Base-by-base conservation (phyloP, 23 tunicate species). In the Styela clava region DNA sequence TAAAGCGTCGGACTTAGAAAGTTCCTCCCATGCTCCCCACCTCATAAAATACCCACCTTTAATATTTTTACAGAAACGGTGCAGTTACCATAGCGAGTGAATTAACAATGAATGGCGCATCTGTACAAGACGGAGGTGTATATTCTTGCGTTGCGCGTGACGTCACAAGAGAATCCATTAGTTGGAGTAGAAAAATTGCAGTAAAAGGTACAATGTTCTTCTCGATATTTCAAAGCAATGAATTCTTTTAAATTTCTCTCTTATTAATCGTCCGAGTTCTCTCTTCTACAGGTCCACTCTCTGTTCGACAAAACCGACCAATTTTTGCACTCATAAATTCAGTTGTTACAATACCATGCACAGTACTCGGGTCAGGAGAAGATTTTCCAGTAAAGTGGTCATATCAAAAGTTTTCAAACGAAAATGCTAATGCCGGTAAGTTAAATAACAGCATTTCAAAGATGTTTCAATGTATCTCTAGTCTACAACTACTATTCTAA, bases 331-430 rank as follows among this genome's bases (percentile, higher is more conserved):
- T 76, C 7, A 26, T 76, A 0, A 0, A 76, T 29, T 76, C 81
- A n/a, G 65, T 76, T 20, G 81, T 76, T 51, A 76, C 27, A 52
- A 76, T 76, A 44, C 81, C 81, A 64, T 76, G 81, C 26, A 76
- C 81, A 33, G 81, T 76, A 16, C 64, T 76, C 16, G 81, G 81
- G 9, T 33, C 65, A 0, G 81, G 37, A 22, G 31, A 0, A 9
- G 81, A 76, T 18, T 52, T 35, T 44, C 31, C 21, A 1, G 81
- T 76, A 16, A 76, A 52, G 27, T 76, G 81, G 81, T 36, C 16
- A 21, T 52, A 76, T 76, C 65, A 25, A 35, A 52, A 76, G 24
- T 76, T 76, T 44, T 20, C 81, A 21, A 52, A 29, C 65, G 25
- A 24, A 0, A 64, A 24, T 35, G 33, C 28, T 21, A 52, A 24